phyloP scores from a whole-genome alignment of 2,797 vertebrate species.

The Stomatorhinus walkeri region DNA sequence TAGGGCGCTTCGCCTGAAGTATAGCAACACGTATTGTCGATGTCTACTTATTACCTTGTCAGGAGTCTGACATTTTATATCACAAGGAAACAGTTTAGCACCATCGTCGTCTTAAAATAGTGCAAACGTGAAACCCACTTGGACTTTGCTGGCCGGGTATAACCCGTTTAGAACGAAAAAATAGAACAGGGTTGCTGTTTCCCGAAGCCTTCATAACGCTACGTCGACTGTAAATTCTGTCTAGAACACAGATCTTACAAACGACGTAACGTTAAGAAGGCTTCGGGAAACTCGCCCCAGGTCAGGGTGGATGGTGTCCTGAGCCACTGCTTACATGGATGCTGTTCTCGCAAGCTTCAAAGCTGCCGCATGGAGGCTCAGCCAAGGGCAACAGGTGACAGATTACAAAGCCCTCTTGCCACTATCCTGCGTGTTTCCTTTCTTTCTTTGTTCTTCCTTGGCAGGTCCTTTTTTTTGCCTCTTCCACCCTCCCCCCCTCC shows the following conservation, averaged over 20 bases:
- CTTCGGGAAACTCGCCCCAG: not conserved
- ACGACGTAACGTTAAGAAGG: not conserved
- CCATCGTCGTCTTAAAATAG: not conserved
- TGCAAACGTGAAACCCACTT: not conserved
- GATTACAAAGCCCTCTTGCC: constrained; percentile 58
- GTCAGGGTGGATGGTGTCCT: constrained; percentile 7
- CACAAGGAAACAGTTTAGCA: not conserved
- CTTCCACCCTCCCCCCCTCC: not conserved
- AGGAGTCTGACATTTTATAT: not conserved
- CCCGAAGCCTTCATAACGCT: not conserved
- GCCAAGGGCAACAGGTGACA: constrained; percentile 65
- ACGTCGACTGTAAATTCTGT: not conserved
- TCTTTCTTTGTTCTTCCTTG: constrained; percentile 60
- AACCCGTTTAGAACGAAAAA: not conserved
- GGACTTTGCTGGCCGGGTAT: not conserved
- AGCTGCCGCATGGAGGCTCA: constrained; percentile 36
- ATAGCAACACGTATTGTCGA: not conserved
- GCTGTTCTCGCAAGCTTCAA: constrained; percentile 33
- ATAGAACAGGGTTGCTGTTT: not conserved
- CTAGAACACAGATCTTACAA: not conserved
- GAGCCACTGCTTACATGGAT: constrained; percentile 40
- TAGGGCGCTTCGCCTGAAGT: not conserved
- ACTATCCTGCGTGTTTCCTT: constrained; percentile 57
- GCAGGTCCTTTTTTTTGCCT: constrained; percentile 37
- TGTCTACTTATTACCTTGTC: not conserved